phyloP scores from a whole-genome alignment of 2,888 invertebrate species.

The Euzetes globulus region DNA sequence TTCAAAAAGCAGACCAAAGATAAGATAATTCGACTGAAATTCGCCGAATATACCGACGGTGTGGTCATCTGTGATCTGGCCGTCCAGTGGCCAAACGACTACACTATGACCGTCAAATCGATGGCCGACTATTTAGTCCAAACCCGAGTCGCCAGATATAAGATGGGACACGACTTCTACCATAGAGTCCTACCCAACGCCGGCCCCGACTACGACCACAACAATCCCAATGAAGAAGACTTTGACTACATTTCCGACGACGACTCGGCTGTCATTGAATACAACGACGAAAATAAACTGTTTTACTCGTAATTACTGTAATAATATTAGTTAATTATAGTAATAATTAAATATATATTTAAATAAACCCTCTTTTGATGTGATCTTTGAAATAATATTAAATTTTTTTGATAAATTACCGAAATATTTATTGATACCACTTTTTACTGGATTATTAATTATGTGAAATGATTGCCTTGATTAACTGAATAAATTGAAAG shows the following conservation, averaged over 20 bases:
- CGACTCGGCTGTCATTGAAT: background rate
- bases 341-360: too few relatives aligned
- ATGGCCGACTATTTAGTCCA: background rate
- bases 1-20: conserved; percentile 25
- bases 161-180: background rate
- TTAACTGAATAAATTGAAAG: too few relatives aligned
- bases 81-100: background rate
- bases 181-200: background rate
- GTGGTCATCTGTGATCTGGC: conserved; percentile 28
- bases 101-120: background rate
- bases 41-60: background rate
- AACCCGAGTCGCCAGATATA: conserved; percentile 9
- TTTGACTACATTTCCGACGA: background rate
- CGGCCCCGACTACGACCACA: background rate
- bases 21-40: background rate
- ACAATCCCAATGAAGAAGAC: background rate
- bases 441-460: too few relatives aligned
- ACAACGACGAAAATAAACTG: background rate
- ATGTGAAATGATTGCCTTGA: too few relatives aligned
- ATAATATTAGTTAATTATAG: too few relatives aligned
- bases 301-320: too few relatives aligned
- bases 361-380: too few relatives aligned
- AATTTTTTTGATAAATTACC: too few relatives aligned
- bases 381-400: too few relatives aligned
- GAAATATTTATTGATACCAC: too few relatives aligned